Evolutionary conservation across 1,140 invertebrate genomes (phyloP).

Genomic region (Drosophila bocki): DNA sequence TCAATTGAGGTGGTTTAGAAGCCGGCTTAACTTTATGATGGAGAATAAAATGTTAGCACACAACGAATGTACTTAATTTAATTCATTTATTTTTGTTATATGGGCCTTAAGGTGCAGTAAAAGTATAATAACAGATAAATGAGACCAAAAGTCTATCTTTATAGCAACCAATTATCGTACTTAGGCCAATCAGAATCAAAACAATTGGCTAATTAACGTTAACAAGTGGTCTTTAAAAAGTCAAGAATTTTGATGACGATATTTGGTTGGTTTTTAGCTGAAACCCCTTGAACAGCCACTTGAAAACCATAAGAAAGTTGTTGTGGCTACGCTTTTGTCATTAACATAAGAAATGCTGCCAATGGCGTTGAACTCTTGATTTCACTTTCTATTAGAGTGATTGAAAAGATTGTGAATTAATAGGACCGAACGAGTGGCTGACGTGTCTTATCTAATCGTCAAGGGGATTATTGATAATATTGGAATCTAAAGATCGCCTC

Average conservation of each 20-base stretch:
- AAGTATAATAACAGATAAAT: not conserved
- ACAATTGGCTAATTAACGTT: conserved; percentile 43
- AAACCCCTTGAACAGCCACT: conserved; percentile 14
- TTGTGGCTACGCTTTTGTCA: conserved; percentile 22
- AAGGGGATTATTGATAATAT: conserved; percentile 15
- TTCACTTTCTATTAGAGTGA: conserved; percentile 65
- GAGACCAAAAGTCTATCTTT: not conserved
- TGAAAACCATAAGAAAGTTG: conserved; percentile 35
- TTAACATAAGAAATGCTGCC: conserved; percentile 59
- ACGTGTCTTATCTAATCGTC: conserved; percentile 43
- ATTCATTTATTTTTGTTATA: not conserved
- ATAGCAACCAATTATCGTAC: not conserved
- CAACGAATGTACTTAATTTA: not conserved
- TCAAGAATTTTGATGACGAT: conserved; percentile 49
- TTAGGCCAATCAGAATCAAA: conserved; percentile 11
- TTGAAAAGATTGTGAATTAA: conserved; percentile 32
- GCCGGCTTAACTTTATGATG: not conserved
- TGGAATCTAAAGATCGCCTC: conserved; percentile 18
- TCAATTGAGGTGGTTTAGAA: not conserved
- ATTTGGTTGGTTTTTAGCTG: conserved; percentile 9
- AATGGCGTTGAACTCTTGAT: conserved; percentile 59
- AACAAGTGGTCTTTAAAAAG: conserved; percentile 29
- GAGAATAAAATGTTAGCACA: not conserved
- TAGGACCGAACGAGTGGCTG: conserved; percentile 2
- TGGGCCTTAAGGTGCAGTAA: not conserved